Base-by-base conservation (phyloP, 2,888 invertebrate genomes). In the Mongoloraphidia duomilia region DNA sequence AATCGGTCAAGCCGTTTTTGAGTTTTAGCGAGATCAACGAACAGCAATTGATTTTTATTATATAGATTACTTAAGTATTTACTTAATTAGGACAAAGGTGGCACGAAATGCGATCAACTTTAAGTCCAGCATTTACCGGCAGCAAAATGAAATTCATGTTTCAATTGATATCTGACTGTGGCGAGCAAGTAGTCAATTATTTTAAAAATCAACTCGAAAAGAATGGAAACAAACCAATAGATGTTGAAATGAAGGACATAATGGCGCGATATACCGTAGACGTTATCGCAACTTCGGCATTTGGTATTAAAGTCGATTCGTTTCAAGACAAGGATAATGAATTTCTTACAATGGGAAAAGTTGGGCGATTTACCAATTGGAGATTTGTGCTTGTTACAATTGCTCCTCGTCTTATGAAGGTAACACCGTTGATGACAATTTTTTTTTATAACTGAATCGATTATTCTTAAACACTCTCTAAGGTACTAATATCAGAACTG, bases 291-390 rank as follows among this genome's bases (percentile, higher is more conserved):
- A 51, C 52, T 2, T 33, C 51, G 8, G 52, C 55, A 3, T 55
- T 55, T 36, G 55, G 54, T 0, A 34, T 55, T 12, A 34, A 48
- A 9, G 40, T 48, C 1, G 50, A 55, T 43, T 55, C 55, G 9
- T 34, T 53, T 12, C 42, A 38, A 17, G 17, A 55, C 14, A 52
- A 48, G 14, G 46, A 51, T 5, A 55, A 55, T 46, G 50, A 52
- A 12, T 54, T 55, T 36, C 54, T 50, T 42, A n/a, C 33, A 33
- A 50, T 54, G 45, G 53, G 53, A n/a, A 70, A 66, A 44, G 5
- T 6, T 26, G 3, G 5, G 26, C 26, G 26, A 26, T 26, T 26
- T 26, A 6, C 26, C 3, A 26, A 26, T 6, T 26, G 26, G 26
- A 26, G 26, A 26, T 26, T 26, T 26, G 6, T 26, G 6, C 26